These are phyloP conservation scores for Campylorhamphus procurvoides DNA, from an alignment of 2,113 vertebrate species.

Conservation along the genomic window DNA sequence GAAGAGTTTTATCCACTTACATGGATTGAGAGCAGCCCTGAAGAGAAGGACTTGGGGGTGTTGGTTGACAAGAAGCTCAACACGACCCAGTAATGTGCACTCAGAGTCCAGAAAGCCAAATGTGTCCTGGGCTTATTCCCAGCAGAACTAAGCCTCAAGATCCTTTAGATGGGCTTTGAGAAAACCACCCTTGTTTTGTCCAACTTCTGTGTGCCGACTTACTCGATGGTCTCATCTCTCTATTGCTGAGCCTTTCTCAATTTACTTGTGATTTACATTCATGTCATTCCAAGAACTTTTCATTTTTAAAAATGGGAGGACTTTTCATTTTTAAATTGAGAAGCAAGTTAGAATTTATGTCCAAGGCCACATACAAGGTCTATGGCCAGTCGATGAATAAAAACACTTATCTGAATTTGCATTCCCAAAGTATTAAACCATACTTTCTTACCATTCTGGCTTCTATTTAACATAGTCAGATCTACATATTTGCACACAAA, in stretches of 20 bases:
- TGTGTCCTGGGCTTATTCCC: background rate
- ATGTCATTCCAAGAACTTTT: background rate
- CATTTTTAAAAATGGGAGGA: background rate
- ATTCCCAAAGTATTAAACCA: background rate
- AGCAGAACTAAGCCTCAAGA: background rate
- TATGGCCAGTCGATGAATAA: background rate
- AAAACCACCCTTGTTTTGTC: background rate
- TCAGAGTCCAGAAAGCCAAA: background rate
- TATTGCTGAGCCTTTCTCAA: background rate
- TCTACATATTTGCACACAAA: background rate
- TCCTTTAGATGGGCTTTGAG: background rate
- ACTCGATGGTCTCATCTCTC: background rate
- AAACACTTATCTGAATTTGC: background rate
- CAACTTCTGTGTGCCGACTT: background rate
- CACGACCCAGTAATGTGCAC: background rate
- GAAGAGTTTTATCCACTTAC: background rate
- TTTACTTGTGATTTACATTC: background rate
- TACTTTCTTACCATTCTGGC: background rate
- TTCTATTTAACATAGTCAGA: background rate
- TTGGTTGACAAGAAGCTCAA: background rate
- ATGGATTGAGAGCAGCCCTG: background rate
- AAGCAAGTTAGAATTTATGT: background rate
- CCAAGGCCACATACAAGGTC: background rate
- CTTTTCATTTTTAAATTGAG: background rate
- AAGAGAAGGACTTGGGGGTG: background rate